Evolutionary conservation across 1,140 invertebrate species (phyloP).

Genomic region (Laupala kohalensis): DNA sequence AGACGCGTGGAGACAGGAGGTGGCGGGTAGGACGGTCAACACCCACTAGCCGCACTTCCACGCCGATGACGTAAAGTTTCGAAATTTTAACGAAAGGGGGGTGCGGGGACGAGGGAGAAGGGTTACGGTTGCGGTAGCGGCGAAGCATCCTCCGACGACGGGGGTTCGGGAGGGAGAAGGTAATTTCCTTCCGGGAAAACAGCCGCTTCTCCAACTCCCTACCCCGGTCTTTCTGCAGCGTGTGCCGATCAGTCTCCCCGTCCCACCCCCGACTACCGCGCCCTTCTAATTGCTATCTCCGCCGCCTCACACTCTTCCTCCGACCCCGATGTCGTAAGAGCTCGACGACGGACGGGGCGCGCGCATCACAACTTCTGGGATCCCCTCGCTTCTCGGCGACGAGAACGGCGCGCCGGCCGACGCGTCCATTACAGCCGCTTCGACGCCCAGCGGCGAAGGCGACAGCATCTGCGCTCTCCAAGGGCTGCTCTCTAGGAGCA

Average conservation of each 20-base stretch:
- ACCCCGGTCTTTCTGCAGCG: neutral
- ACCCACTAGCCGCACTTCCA: neutral
- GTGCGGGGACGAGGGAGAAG: neutral
- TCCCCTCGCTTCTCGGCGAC: neutral
- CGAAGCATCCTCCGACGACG: no score
- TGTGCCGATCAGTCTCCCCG: neutral
- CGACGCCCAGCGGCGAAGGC: neutral
- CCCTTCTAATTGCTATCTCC: neutral
- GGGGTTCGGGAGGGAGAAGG: neutral
- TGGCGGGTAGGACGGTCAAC: neutral
- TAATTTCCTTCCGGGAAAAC: neutral
- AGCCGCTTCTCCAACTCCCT: no score
- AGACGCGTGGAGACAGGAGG: neutral
- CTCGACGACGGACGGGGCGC: neutral
- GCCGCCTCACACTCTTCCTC: no score
- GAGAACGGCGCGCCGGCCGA: neutral
- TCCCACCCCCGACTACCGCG: no score
- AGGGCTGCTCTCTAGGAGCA: no score
- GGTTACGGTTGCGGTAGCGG: neutral
- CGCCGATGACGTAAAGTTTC: neutral
- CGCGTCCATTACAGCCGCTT: neutral
- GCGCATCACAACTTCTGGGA: neutral
- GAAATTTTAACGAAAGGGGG: neutral
- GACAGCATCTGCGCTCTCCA: no score
- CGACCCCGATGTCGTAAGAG: neutral